A percentile compares a stretch with the other conserved stretches of the same genome.
Conservation (phyloP, 2,113 vertebrate species). For the Chrysochloris asiatica region DNA sequence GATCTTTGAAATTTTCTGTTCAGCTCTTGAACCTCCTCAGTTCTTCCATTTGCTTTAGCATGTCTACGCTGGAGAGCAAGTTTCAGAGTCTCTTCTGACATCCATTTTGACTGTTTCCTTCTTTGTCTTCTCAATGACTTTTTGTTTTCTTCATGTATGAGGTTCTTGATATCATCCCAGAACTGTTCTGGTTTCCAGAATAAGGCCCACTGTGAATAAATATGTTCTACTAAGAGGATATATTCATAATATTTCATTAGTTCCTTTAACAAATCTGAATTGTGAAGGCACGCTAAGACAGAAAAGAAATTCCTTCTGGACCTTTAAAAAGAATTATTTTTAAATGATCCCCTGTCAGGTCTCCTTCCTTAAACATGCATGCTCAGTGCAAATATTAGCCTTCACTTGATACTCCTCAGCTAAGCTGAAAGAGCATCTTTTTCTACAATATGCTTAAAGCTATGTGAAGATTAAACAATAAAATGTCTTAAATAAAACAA, state of each 20-base stretch:
- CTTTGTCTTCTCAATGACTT: no score
- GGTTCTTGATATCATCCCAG: no score
- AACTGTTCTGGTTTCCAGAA: slow-evolving; percentile 1
- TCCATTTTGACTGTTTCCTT: no score
- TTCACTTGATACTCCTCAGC: slow-evolving; percentile 70
- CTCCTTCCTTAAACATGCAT: slow-evolving; percentile 34
- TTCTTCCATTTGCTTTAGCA: no score
- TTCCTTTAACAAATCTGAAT: background rate
- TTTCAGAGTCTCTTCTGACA: no score
- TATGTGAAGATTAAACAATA: slow-evolving; percentile 80
- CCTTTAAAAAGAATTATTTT: slow-evolving; percentile 58
- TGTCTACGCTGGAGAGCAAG: no score
- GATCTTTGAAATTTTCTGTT: no score
- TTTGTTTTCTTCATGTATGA: background rate
- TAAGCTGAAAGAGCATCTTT: slow-evolving; percentile 76
- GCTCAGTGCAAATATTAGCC: slow-evolving; percentile 66
- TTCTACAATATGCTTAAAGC: slow-evolving; percentile 74
- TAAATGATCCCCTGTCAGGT: slow-evolving; percentile 1
- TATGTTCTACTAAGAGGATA: background rate
- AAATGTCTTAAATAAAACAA: slow-evolving; percentile 81
- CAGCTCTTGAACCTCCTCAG: no score
- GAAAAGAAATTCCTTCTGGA: slow-evolving; percentile 1
- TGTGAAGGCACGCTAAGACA: background rate
- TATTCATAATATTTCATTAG: background rate
- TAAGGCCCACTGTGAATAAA: background rate